These are phyloP conservation scores for Sisyra terminalis DNA, from an alignment of 2,888 invertebrate genomes.

Conservation along the genomic window DNA sequence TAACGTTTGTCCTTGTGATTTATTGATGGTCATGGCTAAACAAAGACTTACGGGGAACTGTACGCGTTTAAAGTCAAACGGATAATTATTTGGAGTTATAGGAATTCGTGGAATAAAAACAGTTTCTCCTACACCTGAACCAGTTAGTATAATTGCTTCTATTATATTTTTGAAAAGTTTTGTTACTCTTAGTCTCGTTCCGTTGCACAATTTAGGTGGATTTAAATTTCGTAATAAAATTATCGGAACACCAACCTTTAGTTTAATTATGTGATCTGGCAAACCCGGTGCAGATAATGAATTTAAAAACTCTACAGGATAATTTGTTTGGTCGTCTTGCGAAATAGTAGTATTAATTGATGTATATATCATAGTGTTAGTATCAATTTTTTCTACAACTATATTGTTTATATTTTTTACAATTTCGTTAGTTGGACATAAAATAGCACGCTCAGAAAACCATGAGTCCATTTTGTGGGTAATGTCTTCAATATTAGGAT, in stretches of 20 bases:
- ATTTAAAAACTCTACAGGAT: slow-evolving; percentile 11
- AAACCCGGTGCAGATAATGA: slow-evolving; percentile 12
- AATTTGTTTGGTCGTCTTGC: no score
- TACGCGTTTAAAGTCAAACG: slow-evolving; percentile 13
- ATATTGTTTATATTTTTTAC: no score
- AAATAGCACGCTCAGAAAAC: no score
- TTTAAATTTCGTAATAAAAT: slow-evolving; percentile 15
- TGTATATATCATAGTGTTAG: no score
- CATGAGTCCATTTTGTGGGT: no score
- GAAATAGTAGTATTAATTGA: no score
- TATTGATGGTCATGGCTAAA: slow-evolving; percentile 16
- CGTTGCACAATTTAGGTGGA: slow-evolving; percentile 15
- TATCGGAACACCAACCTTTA: slow-evolving; percentile 13
- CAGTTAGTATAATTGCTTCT: slow-evolving; percentile 9
- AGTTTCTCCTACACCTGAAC: slow-evolving; percentile 9
- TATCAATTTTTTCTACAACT: no score
- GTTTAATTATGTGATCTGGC: slow-evolving; percentile 11
- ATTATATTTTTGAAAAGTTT: slow-evolving; percentile 11
- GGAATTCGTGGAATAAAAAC: slow-evolving; percentile 16
- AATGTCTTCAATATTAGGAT: no score
- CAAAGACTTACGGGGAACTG: slow-evolving; percentile 17
- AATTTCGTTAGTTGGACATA: no score
- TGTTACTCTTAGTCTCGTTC: slow-evolving; percentile 14
- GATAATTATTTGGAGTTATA: slow-evolving; percentile 12
- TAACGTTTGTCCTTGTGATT: slow-evolving; percentile 19